Evolutionary conservation across 92 coral and sea anemone species (phyloP).

Genomic region (Palythoa heliodiscus): DNA sequence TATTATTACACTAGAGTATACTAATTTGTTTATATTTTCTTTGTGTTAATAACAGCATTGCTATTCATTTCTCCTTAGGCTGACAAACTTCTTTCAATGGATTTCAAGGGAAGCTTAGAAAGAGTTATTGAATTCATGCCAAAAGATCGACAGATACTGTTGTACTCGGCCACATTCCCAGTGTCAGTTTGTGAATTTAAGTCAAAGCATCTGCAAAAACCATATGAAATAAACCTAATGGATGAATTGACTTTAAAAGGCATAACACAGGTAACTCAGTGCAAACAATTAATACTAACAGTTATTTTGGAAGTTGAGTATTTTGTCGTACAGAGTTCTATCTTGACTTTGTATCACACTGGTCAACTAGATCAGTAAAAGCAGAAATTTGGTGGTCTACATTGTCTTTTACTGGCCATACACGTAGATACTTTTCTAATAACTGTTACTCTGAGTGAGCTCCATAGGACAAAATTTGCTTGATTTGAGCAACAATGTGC

Average conservation of each 20-base stretch:
- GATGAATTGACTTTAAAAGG: conserved; percentile 97
- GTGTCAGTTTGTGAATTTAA: conserved; percentile 91
- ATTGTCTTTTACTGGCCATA: too few species aligned
- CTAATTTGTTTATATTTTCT: neutral
- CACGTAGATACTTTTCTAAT: too few species aligned
- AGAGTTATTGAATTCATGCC: conserved; percentile 82
- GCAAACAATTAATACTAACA: too few species aligned
- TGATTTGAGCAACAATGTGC: too few species aligned
- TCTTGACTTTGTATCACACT: too few species aligned
- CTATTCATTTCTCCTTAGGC: conserved; percentile 61
- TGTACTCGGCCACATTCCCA: conserved; percentile 98
- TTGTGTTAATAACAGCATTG: neutral
- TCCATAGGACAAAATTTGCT: too few species aligned
- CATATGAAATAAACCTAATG: conserved; percentile 98
- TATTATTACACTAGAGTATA: too few species aligned
- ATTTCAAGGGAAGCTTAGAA: conserved; percentile 88
- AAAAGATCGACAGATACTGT: conserved; percentile 83
- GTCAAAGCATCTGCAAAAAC: conserved; percentile 81
- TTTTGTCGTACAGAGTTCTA: too few species aligned
- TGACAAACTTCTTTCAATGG: conserved; percentile 96
- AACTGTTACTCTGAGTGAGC: too few species aligned
- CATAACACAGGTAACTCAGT: conserved; percentile 84
- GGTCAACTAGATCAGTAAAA: too few species aligned
- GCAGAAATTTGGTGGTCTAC: too few species aligned
- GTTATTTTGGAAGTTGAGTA: too few species aligned